Evolutionary conservation across 1,140 invertebrate species (phyloP).

Genomic region (Pachypeltis micranthus): DNA sequence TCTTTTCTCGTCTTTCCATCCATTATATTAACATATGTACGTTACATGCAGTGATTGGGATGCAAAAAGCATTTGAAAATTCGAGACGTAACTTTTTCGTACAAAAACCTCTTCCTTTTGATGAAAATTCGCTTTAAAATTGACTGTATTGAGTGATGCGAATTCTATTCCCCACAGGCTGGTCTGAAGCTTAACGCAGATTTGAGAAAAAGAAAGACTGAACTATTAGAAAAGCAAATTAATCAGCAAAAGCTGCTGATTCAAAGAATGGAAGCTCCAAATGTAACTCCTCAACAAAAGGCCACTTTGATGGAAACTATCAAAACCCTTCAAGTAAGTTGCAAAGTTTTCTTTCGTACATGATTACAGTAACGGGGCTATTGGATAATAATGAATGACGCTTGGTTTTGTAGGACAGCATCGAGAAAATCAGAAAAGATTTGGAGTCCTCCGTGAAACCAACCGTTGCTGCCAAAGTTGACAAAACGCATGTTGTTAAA

Average conservation of each 20-base stretch:
- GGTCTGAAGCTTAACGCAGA: slow-evolving; percentile 58
- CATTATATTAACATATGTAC: too few relatives aligned
- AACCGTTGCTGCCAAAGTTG: slow-evolving; percentile 17
- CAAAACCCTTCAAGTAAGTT: slow-evolving; percentile 47
- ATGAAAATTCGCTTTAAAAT: slow-evolving; percentile 5
- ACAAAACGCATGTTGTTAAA: slow-evolving; percentile 14
- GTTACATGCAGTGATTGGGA: too few relatives aligned
- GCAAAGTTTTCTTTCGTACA: too few relatives aligned
- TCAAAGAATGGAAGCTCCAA: slow-evolving; percentile 56
- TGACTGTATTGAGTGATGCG: too few relatives aligned
- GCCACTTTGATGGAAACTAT: slow-evolving; percentile 56
- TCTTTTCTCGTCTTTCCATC: too few relatives aligned
- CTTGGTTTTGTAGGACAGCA: slow-evolving; percentile 44
- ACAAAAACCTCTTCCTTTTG: too few relatives aligned
- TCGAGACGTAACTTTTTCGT: too few relatives aligned
- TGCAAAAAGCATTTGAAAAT: too few relatives aligned
- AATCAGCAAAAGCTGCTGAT: slow-evolving; percentile 63
- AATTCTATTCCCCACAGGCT: slow-evolving; percentile 39
- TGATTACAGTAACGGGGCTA: not conserved
- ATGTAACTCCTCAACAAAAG: slow-evolving; percentile 45
- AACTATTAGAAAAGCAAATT: slow-evolving; percentile 63
- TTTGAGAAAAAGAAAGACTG: slow-evolving; percentile 62
- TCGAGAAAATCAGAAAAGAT: slow-evolving; percentile 61
- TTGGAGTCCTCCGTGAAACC: slow-evolving; percentile 35
- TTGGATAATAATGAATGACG: not conserved